A percentile compares a stretch with the other conserved stretches of the same genome.
These are phyloP conservation scores for Mungos mungo DNA, from an alignment of 2,113 vertebrate species.

Conservation along the genomic window DNA sequence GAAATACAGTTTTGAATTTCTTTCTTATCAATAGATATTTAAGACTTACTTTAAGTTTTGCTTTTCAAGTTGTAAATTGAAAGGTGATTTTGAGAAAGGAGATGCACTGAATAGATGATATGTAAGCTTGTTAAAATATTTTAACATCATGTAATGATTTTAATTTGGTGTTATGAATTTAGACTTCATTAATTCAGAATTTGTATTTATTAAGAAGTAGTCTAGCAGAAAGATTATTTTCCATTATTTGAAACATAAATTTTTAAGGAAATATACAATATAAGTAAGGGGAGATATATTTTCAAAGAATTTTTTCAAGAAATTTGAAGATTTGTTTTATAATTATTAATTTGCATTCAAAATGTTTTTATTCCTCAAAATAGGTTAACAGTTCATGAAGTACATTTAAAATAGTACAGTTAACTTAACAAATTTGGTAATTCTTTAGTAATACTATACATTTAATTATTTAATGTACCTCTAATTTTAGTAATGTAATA, in stretches of 20 bases:
- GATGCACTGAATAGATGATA: constrained; percentile 4
- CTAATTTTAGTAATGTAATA: constrained; percentile 19
- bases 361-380: neutral
- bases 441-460: neutral
- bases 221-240: neutral
- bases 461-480: neutral
- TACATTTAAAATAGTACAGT: constrained; percentile 10
- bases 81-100: neutral
- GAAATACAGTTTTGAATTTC: constrained; percentile 58
- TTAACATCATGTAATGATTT: constrained; percentile 58
- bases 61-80: constrained; percentile 33
- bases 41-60: constrained; percentile 60
- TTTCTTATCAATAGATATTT: constrained; percentile 52
- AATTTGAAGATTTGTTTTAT: neutral
- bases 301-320: neutral
- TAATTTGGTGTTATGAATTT: constrained; percentile 19
- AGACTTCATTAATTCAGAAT: neutral
- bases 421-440: neutral
- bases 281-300: neutral
- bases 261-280: neutral
- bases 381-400: neutral
- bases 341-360: constrained; percentile 13
- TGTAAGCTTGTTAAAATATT: constrained; percentile 25
- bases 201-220: neutral
- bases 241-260: neutral